Base-by-base conservation (phyloP, 35 echinoderm and acorn worm genomes). In the Strongylocentrotus purpuratus region DNA sequence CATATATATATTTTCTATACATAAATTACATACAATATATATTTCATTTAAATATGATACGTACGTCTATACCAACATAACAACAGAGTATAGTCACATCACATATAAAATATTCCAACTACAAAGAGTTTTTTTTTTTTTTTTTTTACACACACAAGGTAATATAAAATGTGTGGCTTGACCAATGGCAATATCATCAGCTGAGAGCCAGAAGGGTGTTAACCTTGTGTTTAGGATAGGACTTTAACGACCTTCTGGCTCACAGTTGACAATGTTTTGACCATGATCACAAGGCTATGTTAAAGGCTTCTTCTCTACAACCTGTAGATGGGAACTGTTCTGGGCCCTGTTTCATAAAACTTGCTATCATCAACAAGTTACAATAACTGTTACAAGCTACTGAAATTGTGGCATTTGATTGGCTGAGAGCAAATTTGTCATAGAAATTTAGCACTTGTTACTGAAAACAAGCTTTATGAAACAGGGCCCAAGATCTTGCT, bases 1-100 rank as follows among this genome's bases (percentile, higher is more conserved):
- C 31, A 93, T 93, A 93, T 93, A 93, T 50, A 50, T 93, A 93
- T 93, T 93, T 41, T 93, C 91, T 93, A 93, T 93, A 93, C 48
- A 93, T 93, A 93, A 93, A 93, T 93, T 93, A 93, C 91, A 93
- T 93, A 93, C 91, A 93, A 93, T 93, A 93, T 58, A 93, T 89
- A 46, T 46, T 89, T 78, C 65, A 31, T 93, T 93, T 93, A 93
- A 93, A 93, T 93, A 93, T 58, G 45, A 93, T 93, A 93, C 46
- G 45, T 93, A 93, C 31, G 91, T n/a, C 91, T 93, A 93, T 46
- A 58, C 91, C 91, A 31, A 58, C 20, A 46, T 93, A 31, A 50
- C 31, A 33, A 48, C 48, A 93, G 28, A 13, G 91, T 50, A 93
- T 58, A 93, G 33, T 93, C 20, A 93, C 32, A 31, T 93, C 48